Evolutionary conservation across 2,888 invertebrate species (phyloP), one percentile per base, ranked within the genome.

Genomic region (Amphipyra berbera): DNA sequence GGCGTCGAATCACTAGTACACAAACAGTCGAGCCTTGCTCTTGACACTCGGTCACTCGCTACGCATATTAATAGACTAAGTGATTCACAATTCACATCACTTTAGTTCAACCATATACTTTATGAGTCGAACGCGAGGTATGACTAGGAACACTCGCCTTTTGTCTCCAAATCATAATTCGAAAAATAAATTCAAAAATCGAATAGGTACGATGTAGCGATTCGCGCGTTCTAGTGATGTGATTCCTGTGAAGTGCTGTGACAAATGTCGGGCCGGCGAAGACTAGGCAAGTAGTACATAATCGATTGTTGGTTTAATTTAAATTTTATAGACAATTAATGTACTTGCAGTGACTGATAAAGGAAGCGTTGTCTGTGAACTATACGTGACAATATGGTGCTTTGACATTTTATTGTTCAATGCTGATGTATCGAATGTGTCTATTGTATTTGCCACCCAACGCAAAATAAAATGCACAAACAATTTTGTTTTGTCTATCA

Each of bases 31-130:
- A 90, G 89, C 91, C 92, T 94, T 91, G 93, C 88, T 93, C 93
- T 93, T 93, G 93, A 93, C 93, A 92, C 86, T 85, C 90, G 93
- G 93, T 92, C 93, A 92, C 92, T 92, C 88, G 91, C 88, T 88
- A 90, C 90, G 93, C 93, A 93, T 94, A 93, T 92, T 94, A 94
- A 94, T 94, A 93, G 91, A 90, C 84, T 83, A 86, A 91, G 87
- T 92, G 93, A 76, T 71, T 78, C 79, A 92, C 72, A 72, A 71
- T 89, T 92, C 92, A 92, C 89, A 88, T 88, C 89, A 90, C 87
- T 88, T 87, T 84, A 88, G 87, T 87, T 89, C 85, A 84, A 88
- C 88, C 82, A 87, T 85, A 84, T 85, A 84, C 82, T 86, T 86
- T 85, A 86, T 84, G 89, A 89, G 89, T 89, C 89, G 89, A 85